Evolutionary conservation across 2,888 invertebrate genomes (phyloP).

Genomic region (Phrixothrix hirtus): DNA sequence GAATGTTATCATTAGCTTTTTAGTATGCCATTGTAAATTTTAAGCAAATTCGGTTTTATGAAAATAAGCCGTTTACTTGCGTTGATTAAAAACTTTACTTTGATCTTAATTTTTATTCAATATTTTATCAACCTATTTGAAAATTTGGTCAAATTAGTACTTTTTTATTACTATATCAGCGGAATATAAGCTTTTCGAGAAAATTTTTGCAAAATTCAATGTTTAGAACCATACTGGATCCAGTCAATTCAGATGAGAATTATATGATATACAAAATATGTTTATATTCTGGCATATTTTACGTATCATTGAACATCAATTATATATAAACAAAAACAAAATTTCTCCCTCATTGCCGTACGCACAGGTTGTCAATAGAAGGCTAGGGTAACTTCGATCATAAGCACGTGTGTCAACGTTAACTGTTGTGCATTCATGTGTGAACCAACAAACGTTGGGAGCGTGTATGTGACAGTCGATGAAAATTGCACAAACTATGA

Average conservation of each 20-base stretch:
- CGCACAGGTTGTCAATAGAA: conserved; percentile 33
- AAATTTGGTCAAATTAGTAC: too few relatives aligned
- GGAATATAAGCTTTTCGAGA: too few relatives aligned
- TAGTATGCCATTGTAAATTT: too few relatives aligned
- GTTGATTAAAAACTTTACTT: too few relatives aligned
- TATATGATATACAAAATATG: neutral
- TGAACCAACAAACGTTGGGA: conserved; percentile 43
- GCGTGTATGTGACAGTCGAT: conserved; percentile 40
- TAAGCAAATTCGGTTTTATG: too few relatives aligned
- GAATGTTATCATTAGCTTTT: too few relatives aligned
- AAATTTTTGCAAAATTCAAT: neutral
- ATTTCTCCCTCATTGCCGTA: conserved; percentile 11
- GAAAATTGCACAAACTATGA: conserved; percentile 45
- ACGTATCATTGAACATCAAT: conserved; percentile 15
- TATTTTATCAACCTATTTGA: too few relatives aligned
- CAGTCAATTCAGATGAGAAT: too few relatives aligned
- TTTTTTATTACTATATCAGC: too few relatives aligned
- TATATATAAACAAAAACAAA: conserved; percentile 18
- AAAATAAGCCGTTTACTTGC: too few relatives aligned
- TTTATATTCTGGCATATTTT: conserved; percentile 7
- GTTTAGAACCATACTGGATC: too few relatives aligned
- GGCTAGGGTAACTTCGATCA: conserved; percentile 23
- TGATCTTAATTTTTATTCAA: too few relatives aligned
- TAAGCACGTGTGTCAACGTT: conserved; percentile 37
- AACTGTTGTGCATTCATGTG: conserved; percentile 39